Percentiles rank a stretch among this genome's conserved stretches.
phyloP scores from a whole-genome alignment of 2,888 invertebrate genomes.

The Itoplectis maculator region DNA sequence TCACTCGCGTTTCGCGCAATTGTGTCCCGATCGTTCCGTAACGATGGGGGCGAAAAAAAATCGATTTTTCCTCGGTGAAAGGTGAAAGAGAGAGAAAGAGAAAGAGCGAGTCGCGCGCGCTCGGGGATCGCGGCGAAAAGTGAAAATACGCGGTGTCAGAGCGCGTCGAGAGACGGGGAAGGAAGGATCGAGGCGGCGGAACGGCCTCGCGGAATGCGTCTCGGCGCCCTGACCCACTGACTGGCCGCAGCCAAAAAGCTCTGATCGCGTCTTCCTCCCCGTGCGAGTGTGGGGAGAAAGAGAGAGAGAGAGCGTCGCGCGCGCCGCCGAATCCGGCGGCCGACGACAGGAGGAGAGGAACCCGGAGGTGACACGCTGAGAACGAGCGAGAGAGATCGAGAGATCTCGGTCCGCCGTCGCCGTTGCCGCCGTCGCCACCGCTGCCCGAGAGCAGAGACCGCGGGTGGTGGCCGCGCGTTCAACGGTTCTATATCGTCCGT shows the following conservation, averaged over 20 bases:
- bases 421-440: no score
- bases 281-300: constrained; percentile 51
- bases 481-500: no score
- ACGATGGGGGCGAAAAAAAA: background rate
- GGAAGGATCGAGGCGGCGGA: constrained; percentile 67
- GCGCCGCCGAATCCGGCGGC: constrained; percentile 44
- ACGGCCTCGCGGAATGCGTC: constrained; percentile 81
- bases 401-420: constrained; percentile 16
- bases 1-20: background rate
- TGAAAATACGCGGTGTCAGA: constrained; percentile 47
- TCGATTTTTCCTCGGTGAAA: background rate
- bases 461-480: constrained; percentile 53
- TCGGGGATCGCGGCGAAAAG: background rate
- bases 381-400: background rate
- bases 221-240: constrained; percentile 84
- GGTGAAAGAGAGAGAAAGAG: background rate
- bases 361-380: constrained; percentile 13
- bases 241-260: constrained; percentile 81
- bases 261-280: constrained; percentile 72
- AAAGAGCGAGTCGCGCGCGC: background rate
- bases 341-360: background rate
- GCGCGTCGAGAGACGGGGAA: constrained; percentile 14
- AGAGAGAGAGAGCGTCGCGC: no score
- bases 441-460: constrained; percentile 34
- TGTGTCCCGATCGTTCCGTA: background rate